Evolutionary conservation across 2,888 invertebrate species (phyloP).

Genomic region (Hemaris fuciformis): DNA sequence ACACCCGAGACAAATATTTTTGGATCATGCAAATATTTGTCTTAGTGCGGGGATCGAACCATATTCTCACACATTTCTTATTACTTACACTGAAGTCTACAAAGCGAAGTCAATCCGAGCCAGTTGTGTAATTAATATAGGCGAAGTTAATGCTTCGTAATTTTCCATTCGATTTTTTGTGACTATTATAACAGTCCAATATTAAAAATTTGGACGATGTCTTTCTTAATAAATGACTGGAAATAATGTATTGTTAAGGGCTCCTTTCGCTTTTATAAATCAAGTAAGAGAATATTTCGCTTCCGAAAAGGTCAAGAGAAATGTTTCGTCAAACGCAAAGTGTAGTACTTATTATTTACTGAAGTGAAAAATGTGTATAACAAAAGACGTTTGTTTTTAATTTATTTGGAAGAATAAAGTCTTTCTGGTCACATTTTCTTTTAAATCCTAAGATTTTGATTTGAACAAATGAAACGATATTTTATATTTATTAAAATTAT

Average conservation of each 20-base stretch:
- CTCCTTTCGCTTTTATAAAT: neutral
- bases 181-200: neutral
- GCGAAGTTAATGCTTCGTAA: neutral
- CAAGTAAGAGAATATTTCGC: slow-evolving; percentile 8
- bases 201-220: neutral
- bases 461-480: too few species aligned
- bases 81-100: too few species aligned
- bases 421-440: neutral
- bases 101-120: too few species aligned
- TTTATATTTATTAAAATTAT: too few species aligned
- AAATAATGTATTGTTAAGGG: slow-evolving; percentile 9
- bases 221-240: neutral
- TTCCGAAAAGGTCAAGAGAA: neutral
- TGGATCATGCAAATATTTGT: too few species aligned
- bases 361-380: neutral
- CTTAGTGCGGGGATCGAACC: too few species aligned
- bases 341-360: neutral
- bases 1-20: too few species aligned
- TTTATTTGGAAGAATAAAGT: neutral
- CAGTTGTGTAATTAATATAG: too few species aligned
- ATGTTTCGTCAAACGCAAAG: neutral
- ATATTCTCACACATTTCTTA: too few species aligned
- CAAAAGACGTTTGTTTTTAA: neutral
- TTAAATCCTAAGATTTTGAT: too few species aligned
- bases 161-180: neutral